Percentiles rank a stretch among this genome's conserved stretches.
phyloP scores from a whole-genome alignment of 30 jellyfish, hydroid and myxozoan species.

The Hydractinia symbiolongicarpus region DNA sequence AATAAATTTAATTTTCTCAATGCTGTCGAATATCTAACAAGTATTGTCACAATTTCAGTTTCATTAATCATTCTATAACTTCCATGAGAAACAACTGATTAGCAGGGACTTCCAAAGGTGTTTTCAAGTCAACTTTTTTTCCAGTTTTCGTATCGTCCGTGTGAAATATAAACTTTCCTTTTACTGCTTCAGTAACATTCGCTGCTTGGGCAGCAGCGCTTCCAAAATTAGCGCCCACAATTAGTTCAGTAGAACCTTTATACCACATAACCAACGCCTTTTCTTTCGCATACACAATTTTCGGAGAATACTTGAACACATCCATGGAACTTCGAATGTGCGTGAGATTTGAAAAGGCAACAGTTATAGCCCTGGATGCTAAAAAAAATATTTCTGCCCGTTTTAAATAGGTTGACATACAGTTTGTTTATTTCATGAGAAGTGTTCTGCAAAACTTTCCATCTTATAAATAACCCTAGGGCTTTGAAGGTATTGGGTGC shows the following conservation, averaged over 20 bases:
- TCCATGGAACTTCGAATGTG: neutral
- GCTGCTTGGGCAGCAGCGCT: neutral
- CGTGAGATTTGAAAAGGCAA: neutral
- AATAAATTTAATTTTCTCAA: too few relatives aligned
- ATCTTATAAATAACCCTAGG: too few relatives aligned
- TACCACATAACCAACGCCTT: neutral
- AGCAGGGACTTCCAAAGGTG: neutral
- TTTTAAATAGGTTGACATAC: too few relatives aligned
- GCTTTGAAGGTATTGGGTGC: too few relatives aligned
- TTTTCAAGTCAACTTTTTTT: neutral
- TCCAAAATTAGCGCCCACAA: neutral
- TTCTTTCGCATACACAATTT: neutral
- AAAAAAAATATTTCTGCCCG: neutral
- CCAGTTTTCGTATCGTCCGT: neutral
- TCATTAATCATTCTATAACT: neutral
- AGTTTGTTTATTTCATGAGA: too few relatives aligned
- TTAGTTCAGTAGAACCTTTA: neutral
- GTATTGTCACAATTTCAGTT: too few relatives aligned
- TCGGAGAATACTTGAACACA: neutral
- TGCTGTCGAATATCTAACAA: too few relatives aligned
- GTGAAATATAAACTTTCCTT: constrained; percentile 6
- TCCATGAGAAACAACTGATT: constrained; percentile 3
- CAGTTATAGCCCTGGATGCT: neutral
- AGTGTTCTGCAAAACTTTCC: too few relatives aligned
- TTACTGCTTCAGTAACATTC: neutral